Evolutionary conservation across 2,797 vertebrate species (phyloP).

Genomic region (Pogonophryne albipinna): DNA sequence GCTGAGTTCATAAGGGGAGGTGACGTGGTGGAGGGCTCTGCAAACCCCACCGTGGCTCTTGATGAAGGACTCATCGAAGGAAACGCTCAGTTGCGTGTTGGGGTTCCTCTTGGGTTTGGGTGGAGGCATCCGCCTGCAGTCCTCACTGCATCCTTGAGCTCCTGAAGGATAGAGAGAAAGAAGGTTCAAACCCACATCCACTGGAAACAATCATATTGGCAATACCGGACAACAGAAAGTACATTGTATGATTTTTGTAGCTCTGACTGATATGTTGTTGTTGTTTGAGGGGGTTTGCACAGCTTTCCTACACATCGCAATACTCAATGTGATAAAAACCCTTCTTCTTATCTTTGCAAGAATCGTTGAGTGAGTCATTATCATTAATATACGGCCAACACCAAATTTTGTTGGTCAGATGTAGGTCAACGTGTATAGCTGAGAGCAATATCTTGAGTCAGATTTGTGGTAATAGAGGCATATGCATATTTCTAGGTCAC

Average conservation of each 20-base stretch:
- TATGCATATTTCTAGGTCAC: constrained; percentile 82
- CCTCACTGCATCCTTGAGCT: constrained; percentile 95
- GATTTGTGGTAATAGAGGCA: constrained; percentile 68
- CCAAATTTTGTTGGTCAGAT: constrained; percentile 56
- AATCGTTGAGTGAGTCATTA: constrained; percentile 2
- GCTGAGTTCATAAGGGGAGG: constrained; percentile 80
- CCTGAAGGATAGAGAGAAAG: constrained; percentile 69
- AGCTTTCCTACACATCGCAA: neutral
- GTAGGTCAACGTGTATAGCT: constrained; percentile 55
- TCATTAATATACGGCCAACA: constrained; percentile 5
- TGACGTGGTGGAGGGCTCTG: constrained; percentile 69
- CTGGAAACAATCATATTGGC: neutral
- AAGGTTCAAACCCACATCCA: constrained; percentile 16
- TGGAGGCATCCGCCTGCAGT: constrained; percentile 97
- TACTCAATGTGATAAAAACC: too few species aligned
- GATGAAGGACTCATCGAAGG: constrained; percentile 96
- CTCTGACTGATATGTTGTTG: neutral
- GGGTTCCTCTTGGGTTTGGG: constrained; percentile 98
- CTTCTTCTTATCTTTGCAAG: too few species aligned
- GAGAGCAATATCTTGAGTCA: constrained; percentile 70
- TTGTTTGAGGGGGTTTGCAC: neutral
- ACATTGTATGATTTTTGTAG: neutral
- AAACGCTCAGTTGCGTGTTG: constrained; percentile 97
- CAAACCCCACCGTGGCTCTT: constrained; percentile 89
- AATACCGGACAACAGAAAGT: neutral